Evolutionary conservation across 2,888 invertebrate species (phyloP).

Genomic region (Leucozona laternaria): DNA sequence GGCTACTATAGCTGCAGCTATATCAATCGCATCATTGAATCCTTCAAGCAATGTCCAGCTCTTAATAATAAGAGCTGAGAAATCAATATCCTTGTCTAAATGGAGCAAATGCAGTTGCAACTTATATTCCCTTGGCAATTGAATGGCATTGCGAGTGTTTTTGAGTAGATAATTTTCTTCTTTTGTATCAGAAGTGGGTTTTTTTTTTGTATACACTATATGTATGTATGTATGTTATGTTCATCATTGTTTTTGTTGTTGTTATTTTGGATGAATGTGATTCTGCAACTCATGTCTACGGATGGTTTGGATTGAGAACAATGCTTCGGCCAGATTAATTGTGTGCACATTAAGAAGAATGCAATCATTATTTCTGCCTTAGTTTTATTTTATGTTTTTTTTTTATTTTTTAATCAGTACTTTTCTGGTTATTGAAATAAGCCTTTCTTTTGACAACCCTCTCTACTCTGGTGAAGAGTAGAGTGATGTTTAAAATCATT

Average conservation of each 20-base stretch:
- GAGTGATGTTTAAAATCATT: constrained; percentile 1
- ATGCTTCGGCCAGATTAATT: constrained; percentile 57
- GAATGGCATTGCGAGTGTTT: constrained; percentile 44
- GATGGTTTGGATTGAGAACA: constrained; percentile 37
- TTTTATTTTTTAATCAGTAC: constrained; percentile 16
- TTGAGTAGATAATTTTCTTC: constrained; percentile 45
- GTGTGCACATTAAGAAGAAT: constrained; percentile 41
- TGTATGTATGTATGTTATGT: not conserved
- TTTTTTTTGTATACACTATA: not conserved
- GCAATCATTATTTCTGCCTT: constrained; percentile 39
- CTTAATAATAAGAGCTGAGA: constrained; percentile 51
- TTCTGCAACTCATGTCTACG: constrained; percentile 43
- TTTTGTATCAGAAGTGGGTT: constrained; percentile 18
- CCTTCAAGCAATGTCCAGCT: constrained; percentile 50
- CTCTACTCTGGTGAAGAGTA: not conserved
- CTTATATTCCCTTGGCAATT: constrained; percentile 49
- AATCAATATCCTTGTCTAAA: constrained; percentile 64
- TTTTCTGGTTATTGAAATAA: constrained; percentile 43
- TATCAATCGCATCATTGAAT: constrained; percentile 18
- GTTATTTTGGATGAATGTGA: constrained; percentile 23
- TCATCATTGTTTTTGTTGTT: not conserved
- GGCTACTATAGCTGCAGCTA: not conserved
- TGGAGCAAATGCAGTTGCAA: constrained; percentile 43
- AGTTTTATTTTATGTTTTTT: not conserved
- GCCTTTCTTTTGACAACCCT: not conserved